Evolutionary conservation across 2,888 invertebrate species (phyloP).

Genomic region (Caenorhabditis afra): DNA sequence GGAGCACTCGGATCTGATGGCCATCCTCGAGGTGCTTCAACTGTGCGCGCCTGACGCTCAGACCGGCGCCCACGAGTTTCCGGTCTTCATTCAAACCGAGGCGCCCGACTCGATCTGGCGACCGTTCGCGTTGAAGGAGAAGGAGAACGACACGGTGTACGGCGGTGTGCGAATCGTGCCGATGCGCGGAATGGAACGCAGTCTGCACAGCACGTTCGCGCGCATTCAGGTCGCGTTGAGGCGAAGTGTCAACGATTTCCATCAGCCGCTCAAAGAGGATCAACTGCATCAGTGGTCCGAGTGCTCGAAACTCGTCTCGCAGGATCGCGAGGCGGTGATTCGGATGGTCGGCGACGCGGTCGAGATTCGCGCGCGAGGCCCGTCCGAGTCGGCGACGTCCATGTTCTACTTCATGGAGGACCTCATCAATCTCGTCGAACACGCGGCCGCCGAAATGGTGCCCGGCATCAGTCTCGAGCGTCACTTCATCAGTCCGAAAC

Average conservation of each 20-base stretch:
- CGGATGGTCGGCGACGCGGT: conserved; percentile 80
- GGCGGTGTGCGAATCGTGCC: conserved; percentile 81
- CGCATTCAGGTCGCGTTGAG: conserved; percentile 85
- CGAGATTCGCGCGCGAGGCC: conserved; percentile 82
- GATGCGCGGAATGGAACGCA: conserved; percentile 83
- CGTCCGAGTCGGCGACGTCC: conserved; percentile 76
- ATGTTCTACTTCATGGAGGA: conserved; percentile 86
- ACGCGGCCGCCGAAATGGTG: conserved; percentile 85
- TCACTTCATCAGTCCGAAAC: conserved; percentile 84
- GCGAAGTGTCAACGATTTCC: conserved; percentile 83
- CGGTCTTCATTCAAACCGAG: conserved; percentile 83
- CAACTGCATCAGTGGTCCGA: conserved; percentile 86
- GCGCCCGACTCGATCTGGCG: conserved; percentile 73
- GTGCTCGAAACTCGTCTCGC: conserved; percentile 85
- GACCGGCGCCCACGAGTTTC: conserved; percentile 85
- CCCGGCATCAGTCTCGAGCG: conserved; percentile 86
- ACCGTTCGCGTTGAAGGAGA: conserved; percentile 81
- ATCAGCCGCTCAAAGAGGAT: conserved; percentile 82
- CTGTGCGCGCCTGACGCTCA: conserved; percentile 80
- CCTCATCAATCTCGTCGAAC: conserved; percentile 82
- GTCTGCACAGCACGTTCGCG: conserved; percentile 86
- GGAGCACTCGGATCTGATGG: conserved; percentile 86
- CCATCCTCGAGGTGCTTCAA: conserved; percentile 86
- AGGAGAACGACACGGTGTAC: conserved; percentile 40
- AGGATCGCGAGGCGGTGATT: conserved; percentile 86